Percentiles rank a stretch among this genome's conserved stretches.
phyloP scores from a whole-genome alignment of 2,888 invertebrate species.

The Mesorhabditis sp. region DNA sequence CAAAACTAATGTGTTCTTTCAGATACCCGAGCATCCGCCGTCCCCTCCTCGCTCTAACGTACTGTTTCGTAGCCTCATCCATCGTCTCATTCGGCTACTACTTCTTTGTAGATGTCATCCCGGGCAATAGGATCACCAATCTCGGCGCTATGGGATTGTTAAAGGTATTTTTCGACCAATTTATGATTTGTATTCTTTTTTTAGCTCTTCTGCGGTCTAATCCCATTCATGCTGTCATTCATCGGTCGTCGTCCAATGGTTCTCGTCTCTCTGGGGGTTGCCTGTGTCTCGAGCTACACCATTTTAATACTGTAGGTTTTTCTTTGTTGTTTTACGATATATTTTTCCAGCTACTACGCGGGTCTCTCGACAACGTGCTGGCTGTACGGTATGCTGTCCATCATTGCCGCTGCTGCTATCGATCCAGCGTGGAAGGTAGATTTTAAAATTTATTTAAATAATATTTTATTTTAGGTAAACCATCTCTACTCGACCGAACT shows the following conservation, averaged over 20 bases:
- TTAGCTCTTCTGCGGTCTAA: constrained; percentile 38
- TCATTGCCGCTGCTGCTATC: constrained; percentile 35
- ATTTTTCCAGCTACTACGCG: constrained; percentile 16
- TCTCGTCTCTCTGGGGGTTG: constrained; percentile 33
- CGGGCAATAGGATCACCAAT: constrained; percentile 48
- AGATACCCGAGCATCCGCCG: constrained; percentile 17
- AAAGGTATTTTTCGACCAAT: constrained; percentile 17
- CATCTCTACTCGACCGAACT: constrained; percentile 53
- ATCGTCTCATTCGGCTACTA: constrained; percentile 43
- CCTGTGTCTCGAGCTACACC: constrained; percentile 8
- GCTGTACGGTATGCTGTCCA: constrained; percentile 25
- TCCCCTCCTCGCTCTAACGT: constrained; percentile 42
- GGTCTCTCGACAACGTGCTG: constrained; percentile 11
- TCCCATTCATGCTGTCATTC: constrained; percentile 45
- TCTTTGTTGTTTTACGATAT: constrained; percentile 7
- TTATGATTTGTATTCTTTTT: neutral
- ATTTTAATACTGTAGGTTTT: constrained; percentile 16
- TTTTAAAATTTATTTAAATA: neutral
- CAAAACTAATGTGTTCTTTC: neutral
- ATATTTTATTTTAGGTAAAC: constrained; percentile 12
- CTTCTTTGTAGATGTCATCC: constrained; percentile 45
- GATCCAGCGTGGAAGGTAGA: constrained; percentile 55
- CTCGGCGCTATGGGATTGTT: constrained; percentile 37
- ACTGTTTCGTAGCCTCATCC: constrained; percentile 47
- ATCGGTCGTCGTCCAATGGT: constrained; percentile 37